Evolutionary conservation across 2,888 invertebrate species (phyloP).

Genomic region (Aplocera efformata): DNA sequence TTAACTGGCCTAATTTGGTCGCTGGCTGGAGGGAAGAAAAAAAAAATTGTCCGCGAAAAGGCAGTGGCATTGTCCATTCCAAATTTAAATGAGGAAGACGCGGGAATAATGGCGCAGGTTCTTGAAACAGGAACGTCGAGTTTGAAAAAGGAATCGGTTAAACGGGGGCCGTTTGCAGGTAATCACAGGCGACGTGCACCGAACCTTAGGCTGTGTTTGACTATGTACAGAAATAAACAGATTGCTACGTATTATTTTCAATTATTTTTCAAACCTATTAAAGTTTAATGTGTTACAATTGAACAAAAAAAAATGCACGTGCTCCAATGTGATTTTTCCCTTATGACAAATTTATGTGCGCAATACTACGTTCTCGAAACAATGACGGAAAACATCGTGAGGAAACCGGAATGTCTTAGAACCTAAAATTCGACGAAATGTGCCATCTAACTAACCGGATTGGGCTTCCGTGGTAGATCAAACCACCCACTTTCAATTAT

Average conservation of each 20-base stretch:
- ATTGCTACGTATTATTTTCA: background rate
- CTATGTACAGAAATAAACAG: constrained; percentile 11
- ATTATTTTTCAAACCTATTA: too few species aligned
- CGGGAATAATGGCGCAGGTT: constrained; percentile 72
- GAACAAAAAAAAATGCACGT: too few species aligned
- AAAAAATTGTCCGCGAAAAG: constrained; percentile 48
- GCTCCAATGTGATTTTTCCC: too few species aligned
- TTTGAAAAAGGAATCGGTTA: constrained; percentile 75
- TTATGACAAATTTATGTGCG: too few species aligned
- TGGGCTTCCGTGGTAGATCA: too few species aligned
- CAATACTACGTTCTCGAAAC: too few species aligned
- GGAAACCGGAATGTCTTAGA: too few species aligned
- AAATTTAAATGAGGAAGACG: constrained; percentile 76
- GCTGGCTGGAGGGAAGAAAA: constrained; percentile 31
- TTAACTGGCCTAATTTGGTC: constrained; percentile 62
- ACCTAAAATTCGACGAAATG: too few species aligned
- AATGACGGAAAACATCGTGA: too few species aligned
- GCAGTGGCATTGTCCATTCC: constrained; percentile 67
- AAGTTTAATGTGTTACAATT: too few species aligned
- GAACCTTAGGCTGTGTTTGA: constrained; percentile 43
- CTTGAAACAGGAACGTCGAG: constrained; percentile 72
- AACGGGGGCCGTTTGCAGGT: constrained; percentile 76
- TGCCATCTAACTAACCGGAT: too few species aligned
- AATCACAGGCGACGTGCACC: constrained; percentile 71
- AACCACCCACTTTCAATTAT: too few species aligned